Conservation (phyloP, 1,140 invertebrate species). For the Pogonognathellus flavescens region DNA sequence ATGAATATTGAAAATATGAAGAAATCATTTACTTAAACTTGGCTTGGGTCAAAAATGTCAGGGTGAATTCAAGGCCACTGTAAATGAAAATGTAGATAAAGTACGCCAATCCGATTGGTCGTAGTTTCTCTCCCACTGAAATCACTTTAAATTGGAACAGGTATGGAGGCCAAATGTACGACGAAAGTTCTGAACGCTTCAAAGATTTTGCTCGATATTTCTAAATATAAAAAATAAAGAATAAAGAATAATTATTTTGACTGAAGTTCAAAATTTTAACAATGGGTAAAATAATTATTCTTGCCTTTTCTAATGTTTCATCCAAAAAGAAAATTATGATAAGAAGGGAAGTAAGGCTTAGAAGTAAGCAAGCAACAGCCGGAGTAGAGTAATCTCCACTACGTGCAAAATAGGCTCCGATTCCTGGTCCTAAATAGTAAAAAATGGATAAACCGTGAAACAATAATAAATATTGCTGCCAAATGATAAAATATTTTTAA, state of each 20-base stretch:
- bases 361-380: slow-evolving; percentile 85
- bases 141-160: slow-evolving; percentile 76
- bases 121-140: slow-evolving; percentile 76
- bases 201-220: slow-evolving; percentile 74
- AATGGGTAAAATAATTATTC: slow-evolving; percentile 17
- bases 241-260: background rate
- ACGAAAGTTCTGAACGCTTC: slow-evolving; percentile 25
- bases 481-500: too few relatives aligned
- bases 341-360: slow-evolving; percentile 84
- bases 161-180: slow-evolving; percentile 79
- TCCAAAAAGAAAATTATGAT: slow-evolving; percentile 83
- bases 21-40: slow-evolving; percentile 76
- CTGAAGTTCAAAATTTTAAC: background rate
- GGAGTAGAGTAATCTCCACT: slow-evolving; percentile 81
- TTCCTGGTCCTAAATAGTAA: slow-evolving; percentile 79
- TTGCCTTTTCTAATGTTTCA: slow-evolving; percentile 86
- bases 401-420: slow-evolving; percentile 90
- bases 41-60: slow-evolving; percentile 96
- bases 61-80: slow-evolving; percentile 96
- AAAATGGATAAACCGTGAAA: background rate
- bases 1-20: background rate
- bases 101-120: slow-evolving; percentile 86
- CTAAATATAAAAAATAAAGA: slow-evolving; percentile 72
- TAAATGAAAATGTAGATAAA: slow-evolving; percentile 97
- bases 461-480: too few relatives aligned